These are phyloP conservation scores for Phyllotreta cruciferae DNA, from an alignment of 2,888 invertebrate species.

Conservation along the genomic window DNA sequence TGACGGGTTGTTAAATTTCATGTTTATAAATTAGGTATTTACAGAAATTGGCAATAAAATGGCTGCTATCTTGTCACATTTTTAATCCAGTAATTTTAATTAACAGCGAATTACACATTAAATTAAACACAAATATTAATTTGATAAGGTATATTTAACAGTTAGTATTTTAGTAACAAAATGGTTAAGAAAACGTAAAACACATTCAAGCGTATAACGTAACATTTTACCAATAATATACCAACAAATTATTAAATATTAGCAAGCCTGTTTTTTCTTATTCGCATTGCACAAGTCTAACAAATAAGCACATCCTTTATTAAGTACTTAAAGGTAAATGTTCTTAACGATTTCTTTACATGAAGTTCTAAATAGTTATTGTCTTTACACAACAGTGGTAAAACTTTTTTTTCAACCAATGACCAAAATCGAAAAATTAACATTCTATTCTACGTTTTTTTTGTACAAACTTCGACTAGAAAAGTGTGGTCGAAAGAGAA, in stretches of 20 bases:
- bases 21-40: not conserved
- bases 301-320: slow-evolving; percentile 30
- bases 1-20: slow-evolving; percentile 7
- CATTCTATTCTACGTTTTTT: slow-evolving; percentile 42
- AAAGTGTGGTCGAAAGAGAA: slow-evolving; percentile 23
- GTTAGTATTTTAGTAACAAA: slow-evolving; percentile 4
- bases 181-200: slow-evolving; percentile 12
- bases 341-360: slow-evolving; percentile 36
- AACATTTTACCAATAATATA: slow-evolving; percentile 9
- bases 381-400: slow-evolving; percentile 61
- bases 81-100: too few species aligned
- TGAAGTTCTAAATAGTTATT: slow-evolving; percentile 58
- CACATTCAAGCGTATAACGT: slow-evolving; percentile 11
- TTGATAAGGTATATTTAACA: too few species aligned
- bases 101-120: not conserved
- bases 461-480: slow-evolving; percentile 40
- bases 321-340: slow-evolving; percentile 30
- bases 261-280: slow-evolving; percentile 33
- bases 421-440: slow-evolving; percentile 40
- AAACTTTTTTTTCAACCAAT: slow-evolving; percentile 41
- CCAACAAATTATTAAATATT: slow-evolving; percentile 18
- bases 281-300: slow-evolving; percentile 38
- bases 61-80: too few species aligned
- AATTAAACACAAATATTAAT: not conserved
- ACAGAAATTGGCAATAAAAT: too few species aligned